Conservation (phyloP, 2,113 vertebrate species). For the Perccottus glenii region DNA sequence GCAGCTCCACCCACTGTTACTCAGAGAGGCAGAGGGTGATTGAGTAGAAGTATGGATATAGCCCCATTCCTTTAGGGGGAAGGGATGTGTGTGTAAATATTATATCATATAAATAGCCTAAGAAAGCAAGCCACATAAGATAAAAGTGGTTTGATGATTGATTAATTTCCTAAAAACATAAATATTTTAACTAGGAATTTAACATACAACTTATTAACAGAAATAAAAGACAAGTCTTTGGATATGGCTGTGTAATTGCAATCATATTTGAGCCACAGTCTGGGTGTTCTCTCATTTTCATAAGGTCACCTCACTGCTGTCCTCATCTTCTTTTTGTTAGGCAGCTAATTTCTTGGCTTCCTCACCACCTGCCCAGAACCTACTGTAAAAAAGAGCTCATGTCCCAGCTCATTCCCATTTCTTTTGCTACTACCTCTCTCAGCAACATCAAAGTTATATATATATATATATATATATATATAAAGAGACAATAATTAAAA, state of each 20-base stretch:
- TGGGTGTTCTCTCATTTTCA: constrained; percentile 30
- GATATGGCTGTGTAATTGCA: neutral
- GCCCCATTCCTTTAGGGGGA: constrained; percentile 25
- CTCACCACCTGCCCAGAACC: constrained; percentile 54
- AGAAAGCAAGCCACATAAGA: no score
- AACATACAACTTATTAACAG: no score
- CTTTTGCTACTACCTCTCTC: constrained; percentile 25
- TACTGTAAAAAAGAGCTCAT: constrained; percentile 58
- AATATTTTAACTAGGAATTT: no score
- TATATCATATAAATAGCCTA: no score
- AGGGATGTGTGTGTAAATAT: no score
- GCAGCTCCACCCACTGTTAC: constrained; percentile 34
- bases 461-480: no score
- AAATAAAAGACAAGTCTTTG: no score
- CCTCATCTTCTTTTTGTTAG: constrained; percentile 50
- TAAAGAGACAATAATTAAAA: no score
- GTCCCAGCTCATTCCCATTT: no score
- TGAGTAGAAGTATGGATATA: constrained; percentile 23
- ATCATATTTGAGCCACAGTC: constrained; percentile 8
- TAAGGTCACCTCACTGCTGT: constrained; percentile 47
- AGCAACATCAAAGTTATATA: no score
- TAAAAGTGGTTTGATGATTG: no score
- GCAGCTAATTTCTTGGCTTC: constrained; percentile 63
- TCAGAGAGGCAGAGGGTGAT: neutral
- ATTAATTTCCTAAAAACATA: no score